Conservation (phyloP, 2,888 invertebrate species). For the Sinelater perroti region DNA sequence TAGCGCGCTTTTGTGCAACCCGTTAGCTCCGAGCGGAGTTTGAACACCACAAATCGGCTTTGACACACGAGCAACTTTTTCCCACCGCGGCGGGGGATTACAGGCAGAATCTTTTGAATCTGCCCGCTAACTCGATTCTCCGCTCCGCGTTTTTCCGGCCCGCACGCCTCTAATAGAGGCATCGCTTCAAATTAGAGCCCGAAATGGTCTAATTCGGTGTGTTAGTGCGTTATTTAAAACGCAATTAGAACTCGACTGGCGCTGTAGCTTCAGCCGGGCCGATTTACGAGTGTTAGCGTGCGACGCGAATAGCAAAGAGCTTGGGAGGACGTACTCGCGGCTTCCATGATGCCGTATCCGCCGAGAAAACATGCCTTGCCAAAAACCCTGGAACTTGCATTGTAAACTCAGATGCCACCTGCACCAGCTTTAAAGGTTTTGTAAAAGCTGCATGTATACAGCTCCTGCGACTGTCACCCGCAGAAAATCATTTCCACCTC, state of each 20-base stretch:
- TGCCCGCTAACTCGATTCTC: no score
- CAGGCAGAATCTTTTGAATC: slow-evolving; percentile 4
- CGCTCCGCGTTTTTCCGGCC: slow-evolving; percentile 1
- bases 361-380: slow-evolving; percentile 7
- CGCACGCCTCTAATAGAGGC: slow-evolving; percentile 2
- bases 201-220: slow-evolving; percentile 17
- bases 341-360: slow-evolving; percentile 10
- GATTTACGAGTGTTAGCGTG: slow-evolving; percentile 17
- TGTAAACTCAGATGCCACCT: slow-evolving; percentile 2
- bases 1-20: background rate
- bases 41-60: slow-evolving; percentile 10
- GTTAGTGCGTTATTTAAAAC: slow-evolving; percentile 21
- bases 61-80: slow-evolving; percentile 5
- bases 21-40: background rate
- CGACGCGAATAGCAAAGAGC: slow-evolving; percentile 17
- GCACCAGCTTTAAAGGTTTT: no score
- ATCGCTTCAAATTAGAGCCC: slow-evolving; percentile 13
- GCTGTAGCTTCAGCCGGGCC: slow-evolving; percentile 13
- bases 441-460: no score
- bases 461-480: no score
- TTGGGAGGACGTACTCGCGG: slow-evolving; percentile 17
- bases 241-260: slow-evolving; percentile 16
- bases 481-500: no score
- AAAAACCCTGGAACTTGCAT: slow-evolving; percentile 1
- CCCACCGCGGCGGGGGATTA: background rate